A percentile compares a stretch with the other conserved stretches of the same genome.
Conservation (phyloP, 2,888 invertebrate genomes). For the Brachyptera risi region DNA sequence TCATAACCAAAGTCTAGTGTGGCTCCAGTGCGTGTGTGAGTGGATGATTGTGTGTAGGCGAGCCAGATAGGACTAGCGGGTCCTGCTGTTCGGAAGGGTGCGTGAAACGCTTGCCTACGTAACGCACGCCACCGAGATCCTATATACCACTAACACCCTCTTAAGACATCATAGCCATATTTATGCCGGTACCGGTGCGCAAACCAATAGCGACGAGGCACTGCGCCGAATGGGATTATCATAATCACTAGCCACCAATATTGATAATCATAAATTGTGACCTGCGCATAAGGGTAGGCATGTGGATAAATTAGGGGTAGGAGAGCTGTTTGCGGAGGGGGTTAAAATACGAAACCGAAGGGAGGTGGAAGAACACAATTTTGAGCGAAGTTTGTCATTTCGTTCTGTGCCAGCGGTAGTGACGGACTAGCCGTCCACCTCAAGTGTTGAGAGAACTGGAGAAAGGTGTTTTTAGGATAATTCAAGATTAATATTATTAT, state of each 20-base stretch:
- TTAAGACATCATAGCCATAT: constrained; percentile 29
- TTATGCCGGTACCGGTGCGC: constrained; percentile 30
- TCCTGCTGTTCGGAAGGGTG: constrained; percentile 2
- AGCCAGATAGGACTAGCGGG: neutral
- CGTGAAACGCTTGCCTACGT: neutral
- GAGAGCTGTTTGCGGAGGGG: constrained; percentile 22
- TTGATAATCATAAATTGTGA: constrained; percentile 33
- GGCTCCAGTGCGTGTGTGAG: constrained; percentile 15
- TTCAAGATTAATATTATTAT: constrained; percentile 39
- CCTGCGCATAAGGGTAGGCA: constrained; percentile 30
- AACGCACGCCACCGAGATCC: neutral
- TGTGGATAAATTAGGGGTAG: constrained; percentile 32
- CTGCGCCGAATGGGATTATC: constrained; percentile 30
- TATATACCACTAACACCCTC: neutral
- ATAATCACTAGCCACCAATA: constrained; percentile 31
- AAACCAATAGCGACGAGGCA: constrained; percentile 26
- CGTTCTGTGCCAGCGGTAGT: constrained; percentile 26
- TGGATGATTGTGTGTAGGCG: neutral
- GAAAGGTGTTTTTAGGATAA: neutral
- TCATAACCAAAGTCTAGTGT: constrained; percentile 20
- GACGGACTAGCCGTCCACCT: constrained; percentile 18
- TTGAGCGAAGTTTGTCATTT: constrained; percentile 32
- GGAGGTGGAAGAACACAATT: constrained; percentile 29
- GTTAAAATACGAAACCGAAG: constrained; percentile 4
- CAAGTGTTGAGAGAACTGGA: neutral